phyloP scores from a whole-genome alignment of 2,113 vertebrate species.

The Caranx melampygus region DNA sequence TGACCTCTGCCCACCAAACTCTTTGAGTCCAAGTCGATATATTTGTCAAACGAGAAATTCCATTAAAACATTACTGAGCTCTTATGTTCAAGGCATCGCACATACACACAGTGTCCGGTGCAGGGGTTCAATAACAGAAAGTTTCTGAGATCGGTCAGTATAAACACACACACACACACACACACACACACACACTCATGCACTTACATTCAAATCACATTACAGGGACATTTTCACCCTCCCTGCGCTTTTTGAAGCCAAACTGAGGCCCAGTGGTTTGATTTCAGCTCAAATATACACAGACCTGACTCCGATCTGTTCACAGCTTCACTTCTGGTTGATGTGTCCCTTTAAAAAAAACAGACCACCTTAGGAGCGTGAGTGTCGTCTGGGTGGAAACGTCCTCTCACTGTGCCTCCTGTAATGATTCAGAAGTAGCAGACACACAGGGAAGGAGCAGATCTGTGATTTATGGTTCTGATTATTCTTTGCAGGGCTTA shows the following conservation, averaged over 20 bases:
- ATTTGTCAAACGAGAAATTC: too few relatives aligned
- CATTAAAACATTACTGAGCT: too few relatives aligned
- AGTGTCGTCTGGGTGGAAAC: slow-evolving; percentile 24
- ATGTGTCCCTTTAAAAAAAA: slow-evolving; percentile 12
- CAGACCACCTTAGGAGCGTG: neutral
- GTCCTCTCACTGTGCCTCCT: slow-evolving; percentile 14
- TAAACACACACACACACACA: too few relatives aligned
- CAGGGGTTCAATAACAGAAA: too few relatives aligned
- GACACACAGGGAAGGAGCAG: slow-evolving; percentile 42
- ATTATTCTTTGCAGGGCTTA: slow-evolving; percentile 62
- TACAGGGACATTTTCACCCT: neutral
- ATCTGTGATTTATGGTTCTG: slow-evolving; percentile 71
- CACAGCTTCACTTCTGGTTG: neutral
- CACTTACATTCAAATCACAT: too few relatives aligned
- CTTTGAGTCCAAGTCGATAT: too few relatives aligned
- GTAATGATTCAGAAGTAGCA: slow-evolving; percentile 44
- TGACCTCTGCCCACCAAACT: too few relatives aligned
- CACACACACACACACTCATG: too few relatives aligned
- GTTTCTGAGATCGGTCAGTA: too few relatives aligned
- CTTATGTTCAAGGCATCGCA: too few relatives aligned
- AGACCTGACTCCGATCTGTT: neutral
- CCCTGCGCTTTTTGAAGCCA: neutral
- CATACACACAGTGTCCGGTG: too few relatives aligned
- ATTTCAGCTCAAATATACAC: slow-evolving; percentile 3
- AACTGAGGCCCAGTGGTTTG: neutral